Evolutionary conservation across 2,888 invertebrate species (phyloP), one percentile per base, ranked within the genome.

Genomic region (Lasioglossum pauxillum): DNA sequence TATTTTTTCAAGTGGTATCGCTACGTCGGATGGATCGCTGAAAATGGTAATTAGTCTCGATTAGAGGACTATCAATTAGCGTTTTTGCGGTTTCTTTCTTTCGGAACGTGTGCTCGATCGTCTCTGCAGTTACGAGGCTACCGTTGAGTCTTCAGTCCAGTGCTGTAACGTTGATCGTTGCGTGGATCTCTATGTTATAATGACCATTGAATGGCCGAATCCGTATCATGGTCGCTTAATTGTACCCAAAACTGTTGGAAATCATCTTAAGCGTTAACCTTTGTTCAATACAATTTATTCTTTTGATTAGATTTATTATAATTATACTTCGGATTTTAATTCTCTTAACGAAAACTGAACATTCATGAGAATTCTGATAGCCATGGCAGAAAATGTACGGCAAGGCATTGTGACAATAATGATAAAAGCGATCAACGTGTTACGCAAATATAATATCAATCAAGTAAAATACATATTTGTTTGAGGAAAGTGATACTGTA

Each of bases 11-110:
- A 84, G 86, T 86, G 86, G 87, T 86, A 85, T 89, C 84, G 85
- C 85, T 91, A 88, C 78, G 85, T 89, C 87, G 82, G 87, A 91
- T 91, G 88, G 85, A 88, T 90, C 83, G 92, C 93, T 93, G 93
- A 92, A 92, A 92, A 88, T 92, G 87, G 87, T 88, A 91, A 92
- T 84, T 88, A 78, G 80, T 91, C 88, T 89, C 81, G 82, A 88
- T 90, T 91, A 91, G 86, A 88, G 89, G 84, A 82, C 75, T 80
- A 88, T 86, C 71, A 81, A 72, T 89, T 80, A 77, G 87, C 77
- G 69, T 85, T 75, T 74, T 53, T 80, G 14, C 5, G 49, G 19
- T 38, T 8, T 74, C 31, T 35, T 35, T 35, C 12, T 74, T 49
- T 74, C 31, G 75, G 35, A 77, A 86, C 88, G 86, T 88, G 90